phyloP scores from a whole-genome alignment of 1,140 invertebrate species.

The Orius laevigatus region DNA sequence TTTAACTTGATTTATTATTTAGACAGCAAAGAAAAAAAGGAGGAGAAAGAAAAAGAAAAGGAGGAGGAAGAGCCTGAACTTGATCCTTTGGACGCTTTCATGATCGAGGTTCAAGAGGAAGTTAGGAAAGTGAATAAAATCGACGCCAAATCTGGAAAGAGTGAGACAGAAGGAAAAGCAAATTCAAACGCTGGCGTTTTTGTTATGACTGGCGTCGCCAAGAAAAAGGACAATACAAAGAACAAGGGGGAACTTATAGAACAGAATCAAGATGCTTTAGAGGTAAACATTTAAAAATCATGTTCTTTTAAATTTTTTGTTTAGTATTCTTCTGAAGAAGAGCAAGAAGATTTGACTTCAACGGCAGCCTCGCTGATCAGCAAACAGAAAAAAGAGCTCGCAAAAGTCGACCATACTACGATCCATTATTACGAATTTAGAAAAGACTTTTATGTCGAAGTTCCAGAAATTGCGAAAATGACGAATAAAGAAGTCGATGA shows the following conservation, averaged over 20 bases:
- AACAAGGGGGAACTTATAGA: conserved; percentile 86
- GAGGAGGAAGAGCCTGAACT: conserved; percentile 59
- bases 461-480: conserved; percentile 79
- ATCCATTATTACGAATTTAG: conserved; percentile 78
- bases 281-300: conserved; percentile 30
- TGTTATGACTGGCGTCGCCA: conserved; percentile 14
- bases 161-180: conserved; percentile 6
- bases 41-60: conserved; percentile 31
- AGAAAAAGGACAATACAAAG: conserved; percentile 63
- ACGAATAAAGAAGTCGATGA: conserved; percentile 71
- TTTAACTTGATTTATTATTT: too few relatives aligned
- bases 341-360: conserved; percentile 83
- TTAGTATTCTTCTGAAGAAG: conserved; percentile 89
- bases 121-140: conserved; percentile 80
- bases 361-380: conserved; percentile 75
- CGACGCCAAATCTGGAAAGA: conserved; percentile 32
- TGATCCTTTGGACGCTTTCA: conserved; percentile 92
- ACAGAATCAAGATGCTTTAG: conserved; percentile 90
- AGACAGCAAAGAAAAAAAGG: conserved; percentile 28
- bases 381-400: conserved; percentile 76
- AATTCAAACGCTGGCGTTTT: conserved; percentile 9
- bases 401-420: conserved; percentile 72
- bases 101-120: conserved; percentile 75
- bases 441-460: conserved; percentile 95
- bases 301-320: conserved; percentile 16